Evolutionary conservation across 1,140 invertebrate genomes (phyloP).

Genomic region (Harpegnathos saltator): DNA sequence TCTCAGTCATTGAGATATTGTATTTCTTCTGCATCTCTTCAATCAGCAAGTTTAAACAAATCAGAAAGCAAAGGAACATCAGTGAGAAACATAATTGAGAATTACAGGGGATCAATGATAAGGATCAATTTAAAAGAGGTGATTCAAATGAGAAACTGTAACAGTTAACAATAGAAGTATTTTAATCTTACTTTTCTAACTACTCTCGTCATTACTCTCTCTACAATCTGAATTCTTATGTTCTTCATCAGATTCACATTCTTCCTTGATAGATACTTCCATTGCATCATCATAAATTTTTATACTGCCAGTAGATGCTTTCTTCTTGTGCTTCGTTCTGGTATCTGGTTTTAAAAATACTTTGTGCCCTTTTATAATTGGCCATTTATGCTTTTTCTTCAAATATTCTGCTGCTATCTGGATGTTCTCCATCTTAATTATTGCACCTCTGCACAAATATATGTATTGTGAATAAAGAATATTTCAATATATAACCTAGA

Average conservation of each 20-base stretch:
- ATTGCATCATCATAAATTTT: constrained; percentile 61
- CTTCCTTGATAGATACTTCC: constrained; percentile 6
- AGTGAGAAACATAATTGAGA: too few relatives aligned
- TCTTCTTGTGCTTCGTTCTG: constrained; percentile 61
- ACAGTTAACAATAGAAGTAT: constrained; percentile 22
- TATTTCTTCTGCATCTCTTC: constrained; percentile 78
- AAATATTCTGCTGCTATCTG: constrained; percentile 72
- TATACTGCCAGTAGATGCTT: constrained; percentile 13
- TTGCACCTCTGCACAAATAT: constrained; percentile 66
- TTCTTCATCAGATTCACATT: not conserved
- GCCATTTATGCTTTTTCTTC: constrained; percentile 49
- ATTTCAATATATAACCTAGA: not conserved
- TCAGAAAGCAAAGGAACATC: not conserved
- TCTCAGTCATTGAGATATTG: constrained; percentile 84
- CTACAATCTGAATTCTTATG: not conserved
- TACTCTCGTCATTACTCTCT: not conserved
- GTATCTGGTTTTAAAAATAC: constrained; percentile 68
- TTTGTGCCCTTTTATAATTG: constrained; percentile 63
- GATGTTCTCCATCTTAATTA: constrained; percentile 67
- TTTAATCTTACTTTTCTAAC: constrained; percentile 17
- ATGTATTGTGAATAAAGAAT: constrained; percentile 5
- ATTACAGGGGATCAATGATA: not conserved
- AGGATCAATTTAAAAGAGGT: not conserved
- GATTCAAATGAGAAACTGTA: constrained; percentile 9
- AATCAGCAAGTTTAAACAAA: constrained; percentile 39